phyloP scores from a whole-genome alignment of 2,113 vertebrate genomes.

The Amphilophus citrinellus region DNA sequence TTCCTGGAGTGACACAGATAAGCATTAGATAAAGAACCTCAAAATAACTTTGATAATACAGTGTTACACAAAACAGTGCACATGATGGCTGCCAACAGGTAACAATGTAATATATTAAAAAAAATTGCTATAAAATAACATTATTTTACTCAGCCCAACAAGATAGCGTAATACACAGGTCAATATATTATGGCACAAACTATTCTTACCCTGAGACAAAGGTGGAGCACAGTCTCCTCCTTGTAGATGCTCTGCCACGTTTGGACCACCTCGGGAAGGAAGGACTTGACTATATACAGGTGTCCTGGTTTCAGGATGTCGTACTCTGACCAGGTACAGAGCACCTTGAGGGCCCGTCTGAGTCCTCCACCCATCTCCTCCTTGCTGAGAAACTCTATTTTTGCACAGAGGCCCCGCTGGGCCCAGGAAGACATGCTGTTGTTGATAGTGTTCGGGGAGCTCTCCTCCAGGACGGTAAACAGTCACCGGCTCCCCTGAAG shows the following conservation, averaged over 20 bases:
- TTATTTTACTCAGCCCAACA: background rate
- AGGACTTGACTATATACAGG: conserved; percentile 98
- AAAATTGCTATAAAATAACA: background rate
- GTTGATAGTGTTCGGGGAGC: conserved; percentile 95
- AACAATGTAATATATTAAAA: background rate
- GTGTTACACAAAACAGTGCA: background rate
- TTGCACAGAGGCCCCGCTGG: conserved; percentile 95
- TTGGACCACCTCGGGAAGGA: conserved; percentile 95
- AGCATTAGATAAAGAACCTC: background rate
- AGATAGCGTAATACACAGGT: background rate
- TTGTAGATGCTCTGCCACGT: conserved; percentile 98
- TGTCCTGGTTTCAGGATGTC: conserved; percentile 96
- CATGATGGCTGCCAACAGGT: background rate
- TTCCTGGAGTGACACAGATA: conserved; percentile 82
- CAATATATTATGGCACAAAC: background rate
- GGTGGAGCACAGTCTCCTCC: conserved; percentile 96
- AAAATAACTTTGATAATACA: background rate
- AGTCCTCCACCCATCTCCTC: conserved; percentile 99
- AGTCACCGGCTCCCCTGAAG: conserved; percentile 93
- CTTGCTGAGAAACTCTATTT: conserved; percentile 98
- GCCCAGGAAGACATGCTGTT: conserved; percentile 99
- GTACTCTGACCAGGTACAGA: conserved; percentile 97
- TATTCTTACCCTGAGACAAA: conserved; percentile 93
- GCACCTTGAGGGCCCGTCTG: conserved; percentile 94
- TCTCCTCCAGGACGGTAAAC: conserved; percentile 98